A percentile compares a stretch with the other conserved stretches of the same genome.
phyloP scores from a whole-genome alignment of 2,113 vertebrate genomes.

The Zosterops pallidus region DNA sequence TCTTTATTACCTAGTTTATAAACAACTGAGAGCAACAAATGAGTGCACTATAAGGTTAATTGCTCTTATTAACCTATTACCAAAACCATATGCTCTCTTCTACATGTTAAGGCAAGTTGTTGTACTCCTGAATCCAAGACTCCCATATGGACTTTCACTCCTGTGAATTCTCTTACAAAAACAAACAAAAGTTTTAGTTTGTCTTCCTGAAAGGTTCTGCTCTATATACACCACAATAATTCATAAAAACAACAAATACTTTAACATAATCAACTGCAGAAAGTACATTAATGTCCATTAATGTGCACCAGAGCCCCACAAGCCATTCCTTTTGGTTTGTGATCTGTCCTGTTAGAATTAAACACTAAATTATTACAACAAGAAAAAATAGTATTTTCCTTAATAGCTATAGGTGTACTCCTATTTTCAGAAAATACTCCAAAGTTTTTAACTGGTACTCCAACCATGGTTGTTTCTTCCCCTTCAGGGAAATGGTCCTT shows the following conservation, averaged over 20 bases:
- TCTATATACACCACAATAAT: not conserved
- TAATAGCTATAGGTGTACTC: not conserved
- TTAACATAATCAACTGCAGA: not conserved
- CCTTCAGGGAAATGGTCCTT: not conserved
- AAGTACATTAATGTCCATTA: not conserved
- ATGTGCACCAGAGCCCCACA: not conserved
- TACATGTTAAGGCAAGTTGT: not conserved
- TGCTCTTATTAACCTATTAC: constrained; percentile 54
- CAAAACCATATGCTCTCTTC: constrained; percentile 48
- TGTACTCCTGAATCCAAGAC: not conserved
- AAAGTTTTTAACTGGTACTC: not conserved
- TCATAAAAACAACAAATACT: not conserved
- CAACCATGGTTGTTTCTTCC: not conserved
- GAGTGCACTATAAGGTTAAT: constrained; percentile 52
- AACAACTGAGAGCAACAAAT: constrained; percentile 51
- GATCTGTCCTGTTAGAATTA: not conserved
- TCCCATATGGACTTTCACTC: not conserved
- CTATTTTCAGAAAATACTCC: not conserved
- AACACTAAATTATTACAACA: not conserved
- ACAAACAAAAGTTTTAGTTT: not conserved
- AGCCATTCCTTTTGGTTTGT: rapidly evolving
- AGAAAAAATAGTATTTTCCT: not conserved
- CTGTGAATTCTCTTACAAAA: not conserved
- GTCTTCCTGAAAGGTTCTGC: not conserved
- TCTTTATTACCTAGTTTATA: constrained; percentile 57